Conservation (phyloP, 1,140 invertebrate species). For the Campoletis sonorensis region DNA sequence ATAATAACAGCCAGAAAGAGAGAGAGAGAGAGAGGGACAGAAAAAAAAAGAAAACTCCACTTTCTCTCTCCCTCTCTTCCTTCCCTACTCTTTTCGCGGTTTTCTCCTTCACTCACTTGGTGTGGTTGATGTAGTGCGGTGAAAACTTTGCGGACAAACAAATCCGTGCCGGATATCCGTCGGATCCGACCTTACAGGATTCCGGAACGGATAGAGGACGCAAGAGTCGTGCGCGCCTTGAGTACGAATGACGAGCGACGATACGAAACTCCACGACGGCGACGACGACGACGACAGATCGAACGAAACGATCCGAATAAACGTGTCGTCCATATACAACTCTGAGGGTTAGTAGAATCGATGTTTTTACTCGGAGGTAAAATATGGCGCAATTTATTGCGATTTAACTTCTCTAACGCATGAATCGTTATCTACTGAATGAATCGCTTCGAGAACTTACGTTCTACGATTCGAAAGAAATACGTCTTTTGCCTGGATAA, state of each 20-base stretch:
- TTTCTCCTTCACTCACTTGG: slow-evolving; percentile 8
- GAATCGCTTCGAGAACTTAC: neutral
- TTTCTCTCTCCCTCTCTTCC: neutral
- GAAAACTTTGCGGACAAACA: slow-evolving; percentile 75
- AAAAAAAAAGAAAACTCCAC: slow-evolving; percentile 2
- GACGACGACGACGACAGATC: slow-evolving; percentile 53
- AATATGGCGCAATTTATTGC: slow-evolving; percentile 4
- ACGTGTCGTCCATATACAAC: slow-evolving; percentile 3
- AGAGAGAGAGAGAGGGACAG: too few species aligned
- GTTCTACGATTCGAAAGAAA: neutral
- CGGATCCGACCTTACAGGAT: slow-evolving; percentile 63
- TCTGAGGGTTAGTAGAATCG: neutral
- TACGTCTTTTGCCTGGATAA: neutral
- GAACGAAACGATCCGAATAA: slow-evolving; percentile 62
- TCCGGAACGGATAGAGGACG: slow-evolving; percentile 32
- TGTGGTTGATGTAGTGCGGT: slow-evolving; percentile 70
- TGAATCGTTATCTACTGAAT: neutral
- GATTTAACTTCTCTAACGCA: neutral
- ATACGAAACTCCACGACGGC: slow-evolving; percentile 45
- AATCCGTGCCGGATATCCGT: slow-evolving; percentile 72
- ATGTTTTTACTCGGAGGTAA: slow-evolving; percentile 6
- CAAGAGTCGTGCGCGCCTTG: slow-evolving; percentile 11
- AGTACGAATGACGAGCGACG: slow-evolving; percentile 37
- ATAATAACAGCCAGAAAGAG: slow-evolving; percentile 51
- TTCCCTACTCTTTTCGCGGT: neutral